phyloP scores from a whole-genome alignment of 2,797 vertebrate genomes.

The Onychomys arenicola region DNA sequence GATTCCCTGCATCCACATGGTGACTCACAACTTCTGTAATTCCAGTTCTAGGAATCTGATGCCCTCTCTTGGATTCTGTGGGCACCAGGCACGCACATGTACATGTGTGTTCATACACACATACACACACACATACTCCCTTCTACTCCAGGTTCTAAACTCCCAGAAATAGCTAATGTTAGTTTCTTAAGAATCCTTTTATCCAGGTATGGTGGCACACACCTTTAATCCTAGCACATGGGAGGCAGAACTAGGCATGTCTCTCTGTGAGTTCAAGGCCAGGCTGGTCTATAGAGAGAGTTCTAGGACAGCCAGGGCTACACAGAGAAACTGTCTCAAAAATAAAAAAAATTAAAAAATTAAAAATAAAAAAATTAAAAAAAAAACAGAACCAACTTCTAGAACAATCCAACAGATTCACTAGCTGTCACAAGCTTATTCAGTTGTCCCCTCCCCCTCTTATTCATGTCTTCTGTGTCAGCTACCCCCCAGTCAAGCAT shows the following conservation, averaged over 20 bases:
- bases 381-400: neutral
- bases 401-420: neutral
- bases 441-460: neutral
- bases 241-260: neutral
- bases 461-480: neutral
- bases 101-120: neutral
- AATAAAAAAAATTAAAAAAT: neutral
- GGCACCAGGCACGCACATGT: neutral
- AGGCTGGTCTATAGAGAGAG: neutral
- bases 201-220: fast-evolving
- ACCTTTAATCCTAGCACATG: neutral
- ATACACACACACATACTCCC: neutral
- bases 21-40: neutral
- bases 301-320: neutral
- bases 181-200: neutral
- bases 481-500: neutral
- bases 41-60: neutral
- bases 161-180: neutral
- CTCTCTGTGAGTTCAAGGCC: neutral
- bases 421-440: neutral
- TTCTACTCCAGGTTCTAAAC: neutral
- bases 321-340: neutral
- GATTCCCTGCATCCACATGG: neutral
- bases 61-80: neutral
- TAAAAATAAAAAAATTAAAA: neutral